Base-by-base conservation (phyloP, 2,888 invertebrate genomes). In the Ceriagrion tenellum region DNA sequence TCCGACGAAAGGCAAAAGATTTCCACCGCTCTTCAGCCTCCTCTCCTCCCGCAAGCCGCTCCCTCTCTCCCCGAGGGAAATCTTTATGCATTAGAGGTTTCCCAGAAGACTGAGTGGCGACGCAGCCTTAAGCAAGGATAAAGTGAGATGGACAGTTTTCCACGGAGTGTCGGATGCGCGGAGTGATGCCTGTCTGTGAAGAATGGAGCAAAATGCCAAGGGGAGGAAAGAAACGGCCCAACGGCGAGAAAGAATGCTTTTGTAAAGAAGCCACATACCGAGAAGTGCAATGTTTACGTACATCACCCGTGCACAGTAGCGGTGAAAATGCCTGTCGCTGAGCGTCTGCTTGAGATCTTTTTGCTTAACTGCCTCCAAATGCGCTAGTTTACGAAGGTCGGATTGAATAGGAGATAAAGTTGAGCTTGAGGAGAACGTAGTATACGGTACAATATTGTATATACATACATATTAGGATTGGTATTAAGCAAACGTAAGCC, bases 81-180 rank as follows among this genome's bases (percentile, higher is more conserved):
- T 91, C 91, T 91, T 91, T 91, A 91, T 63, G 91, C 91, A 91
- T 91, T 91, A 91, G 91, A 91, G 91, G 30, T 63, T 91, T 91
- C 91, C 91, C 91, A 40, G 91, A 91, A 91, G 30, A 81, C 59
- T 55, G 91, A 56, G 40, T n/a, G 63, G 91, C 26, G 91, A 63
- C 59, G 91, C 40, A 40, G 40, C 91, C 91, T 91, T 91, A 91
- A 91, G 59, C 59, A 63, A 69, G 91, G 63, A 40, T 59, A 91
- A 91, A 91, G 59, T 91, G 63, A 91, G 91, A 91, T 26, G 63
- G 91, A 91, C 91, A 91, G 91, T 59, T 59, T 59, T 59, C 56
- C 40, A 59, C 91, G 91, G 91, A 59, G 81, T 81, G 81, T 81
- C 81, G 81, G 81, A 81, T 81, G 16, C 30, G 81, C 81, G 18